Percentiles rank a stretch among this genome's conserved stretches.
These are phyloP conservation scores for Holacanthella duospinosa DNA, from an alignment of 2,888 invertebrate species.

Conservation along the genomic window DNA sequence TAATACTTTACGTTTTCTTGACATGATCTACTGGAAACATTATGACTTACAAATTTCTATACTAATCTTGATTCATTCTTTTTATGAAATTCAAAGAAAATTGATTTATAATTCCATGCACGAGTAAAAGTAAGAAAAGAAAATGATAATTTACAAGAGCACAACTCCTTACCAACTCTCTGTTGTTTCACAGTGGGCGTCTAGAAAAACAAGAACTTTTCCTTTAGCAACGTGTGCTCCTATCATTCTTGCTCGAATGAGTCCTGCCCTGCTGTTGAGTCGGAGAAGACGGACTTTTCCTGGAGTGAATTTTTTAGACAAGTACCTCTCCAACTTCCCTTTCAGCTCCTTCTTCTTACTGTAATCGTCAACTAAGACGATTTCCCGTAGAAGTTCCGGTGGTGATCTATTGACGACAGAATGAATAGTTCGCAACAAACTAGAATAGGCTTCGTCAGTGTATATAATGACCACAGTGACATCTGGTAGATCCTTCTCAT, in stretches of 20 bases:
- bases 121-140: no score
- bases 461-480: slow-evolving; percentile 77
- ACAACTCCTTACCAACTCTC: slow-evolving; percentile 59
- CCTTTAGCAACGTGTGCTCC: slow-evolving; percentile 75
- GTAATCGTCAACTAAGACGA: slow-evolving; percentile 89
- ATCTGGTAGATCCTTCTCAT: slow-evolving; percentile 56
- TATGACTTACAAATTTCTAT: no score
- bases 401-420: slow-evolving; percentile 72
- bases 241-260: slow-evolving; percentile 58
- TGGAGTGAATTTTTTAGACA: slow-evolving; percentile 56
- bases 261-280: slow-evolving; percentile 41
- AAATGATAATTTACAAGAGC: no score
- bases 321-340: slow-evolving; percentile 67
- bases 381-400: slow-evolving; percentile 65
- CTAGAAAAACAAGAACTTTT: slow-evolving; percentile 72
- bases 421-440: slow-evolving; percentile 72
- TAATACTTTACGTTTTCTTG: no score
- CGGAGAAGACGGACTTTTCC: slow-evolving; percentile 61
- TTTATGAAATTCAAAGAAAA: no score
- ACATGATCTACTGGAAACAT: no score
- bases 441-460: slow-evolving; percentile 81
- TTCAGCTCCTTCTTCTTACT: slow-evolving; percentile 58
- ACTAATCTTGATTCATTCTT: no score
- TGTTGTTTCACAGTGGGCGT: slow-evolving; percentile 82
- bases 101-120: no score